These are phyloP conservation scores for Hydrozoanthus tunicans DNA, from an alignment of 64 coral and sea anemone species.

Conservation along the genomic window DNA sequence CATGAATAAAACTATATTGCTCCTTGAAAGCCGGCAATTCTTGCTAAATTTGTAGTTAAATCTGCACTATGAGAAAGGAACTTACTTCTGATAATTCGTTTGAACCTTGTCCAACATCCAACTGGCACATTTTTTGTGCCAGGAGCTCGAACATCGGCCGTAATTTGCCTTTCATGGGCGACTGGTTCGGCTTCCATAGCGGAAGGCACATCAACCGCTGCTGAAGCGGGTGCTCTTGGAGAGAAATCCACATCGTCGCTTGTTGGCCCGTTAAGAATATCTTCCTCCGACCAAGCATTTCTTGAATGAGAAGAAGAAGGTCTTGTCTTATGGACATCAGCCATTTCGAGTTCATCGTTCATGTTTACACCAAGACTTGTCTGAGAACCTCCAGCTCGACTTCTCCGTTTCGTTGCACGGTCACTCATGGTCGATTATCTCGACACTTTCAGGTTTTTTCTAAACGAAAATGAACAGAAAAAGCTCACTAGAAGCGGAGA, in stretches of 20 bases:
- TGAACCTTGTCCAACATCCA: conserved; percentile 94
- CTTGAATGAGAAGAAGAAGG: conserved; percentile 89
- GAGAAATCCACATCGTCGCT: conserved; percentile 92
- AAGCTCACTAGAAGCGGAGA: background rate
- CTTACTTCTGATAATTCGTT: conserved; percentile 94
- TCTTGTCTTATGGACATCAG: conserved; percentile 64
- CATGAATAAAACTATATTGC: background rate
- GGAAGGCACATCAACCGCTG: conserved; percentile 92
- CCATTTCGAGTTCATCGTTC: conserved; percentile 93
- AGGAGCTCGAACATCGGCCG: conserved; percentile 89
- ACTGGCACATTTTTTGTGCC: conserved; percentile 93
- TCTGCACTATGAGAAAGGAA: background rate
- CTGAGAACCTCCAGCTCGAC: conserved; percentile 80
- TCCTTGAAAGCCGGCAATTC: background rate
- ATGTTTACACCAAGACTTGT: conserved; percentile 86
- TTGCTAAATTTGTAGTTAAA: background rate
- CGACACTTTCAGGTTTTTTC: conserved; percentile 8
- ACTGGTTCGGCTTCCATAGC: conserved; percentile 97
- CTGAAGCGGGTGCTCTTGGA: conserved; percentile 83
- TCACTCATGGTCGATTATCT: conserved; percentile 71
- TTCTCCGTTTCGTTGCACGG: conserved; percentile 72
- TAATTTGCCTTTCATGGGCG: conserved; percentile 66
- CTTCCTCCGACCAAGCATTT: conserved; percentile 91
- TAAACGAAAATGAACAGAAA: background rate
- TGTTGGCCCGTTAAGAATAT: conserved; percentile 69